phyloP scores from a whole-genome alignment of 2,113 vertebrate genomes.

The Alligator sinensis region DNA sequence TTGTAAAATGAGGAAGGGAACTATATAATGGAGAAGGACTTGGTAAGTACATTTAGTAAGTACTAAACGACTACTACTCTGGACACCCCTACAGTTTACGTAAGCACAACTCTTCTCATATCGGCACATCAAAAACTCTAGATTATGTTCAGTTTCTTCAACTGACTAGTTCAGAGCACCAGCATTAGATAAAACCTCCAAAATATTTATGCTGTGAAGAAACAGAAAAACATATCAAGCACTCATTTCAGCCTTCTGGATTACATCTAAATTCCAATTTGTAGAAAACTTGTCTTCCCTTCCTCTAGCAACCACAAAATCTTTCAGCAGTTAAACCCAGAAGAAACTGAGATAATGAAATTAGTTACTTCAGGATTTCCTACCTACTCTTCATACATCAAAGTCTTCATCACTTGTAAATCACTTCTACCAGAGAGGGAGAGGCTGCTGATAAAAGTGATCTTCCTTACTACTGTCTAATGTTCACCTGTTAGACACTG shows the following conservation, averaged over 20 bases:
- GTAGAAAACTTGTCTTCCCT: slow-evolving; percentile 9
- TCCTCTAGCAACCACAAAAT: slow-evolving; percentile 46
- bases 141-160: slow-evolving; percentile 32
- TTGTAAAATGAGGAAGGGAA: slow-evolving; percentile 16
- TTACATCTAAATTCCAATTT: not conserved
- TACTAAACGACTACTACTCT: slow-evolving; percentile 45
- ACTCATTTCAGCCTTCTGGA: not conserved
- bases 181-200: slow-evolving; percentile 4
- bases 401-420: slow-evolving; percentile 15
- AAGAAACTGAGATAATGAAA: slow-evolving; percentile 42
- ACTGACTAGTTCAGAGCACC: slow-evolving; percentile 7
- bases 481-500: not conserved
- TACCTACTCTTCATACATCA: slow-evolving; percentile 25
- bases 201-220: slow-evolving; percentile 22
- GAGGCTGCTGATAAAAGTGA: not conserved
- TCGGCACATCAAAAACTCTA: slow-evolving; percentile 24
- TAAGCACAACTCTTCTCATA: slow-evolving; percentile 14
- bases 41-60: slow-evolving; percentile 11
- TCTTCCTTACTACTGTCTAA: not conserved
- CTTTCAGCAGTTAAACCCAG: slow-evolving; percentile 37
- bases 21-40: slow-evolving; percentile 59
- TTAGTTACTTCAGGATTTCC: slow-evolving; percentile 58
- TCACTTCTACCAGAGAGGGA: slow-evolving; percentile 41
- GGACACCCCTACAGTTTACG: not conserved
- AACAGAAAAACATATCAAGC: not conserved